These are phyloP conservation scores for Suricata suricatta DNA, from an alignment of 2,113 vertebrate species.

Conservation along the genomic window DNA sequence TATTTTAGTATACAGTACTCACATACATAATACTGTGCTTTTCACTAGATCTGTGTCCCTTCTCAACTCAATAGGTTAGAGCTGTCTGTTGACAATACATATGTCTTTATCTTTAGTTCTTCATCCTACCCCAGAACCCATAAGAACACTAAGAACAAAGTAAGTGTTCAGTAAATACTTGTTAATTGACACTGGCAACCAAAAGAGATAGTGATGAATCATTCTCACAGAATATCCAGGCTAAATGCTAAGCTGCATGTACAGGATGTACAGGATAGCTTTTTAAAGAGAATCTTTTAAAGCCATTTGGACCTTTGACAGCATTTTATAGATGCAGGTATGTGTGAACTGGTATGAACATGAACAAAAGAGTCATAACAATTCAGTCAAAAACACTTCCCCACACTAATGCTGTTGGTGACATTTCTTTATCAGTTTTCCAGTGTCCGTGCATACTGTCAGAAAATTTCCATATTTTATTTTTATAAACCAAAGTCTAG, in stretches of 20 bases:
- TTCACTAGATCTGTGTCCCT: not conserved
- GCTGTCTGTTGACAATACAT: not conserved
- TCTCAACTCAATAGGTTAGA: not conserved
- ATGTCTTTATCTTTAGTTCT: not conserved
- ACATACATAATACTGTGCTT: not conserved
- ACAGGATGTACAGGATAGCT: not conserved
- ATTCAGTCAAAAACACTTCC: not conserved
- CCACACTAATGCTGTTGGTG: not conserved
- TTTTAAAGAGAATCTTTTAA: conserved; percentile 12
- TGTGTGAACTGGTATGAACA: not conserved
- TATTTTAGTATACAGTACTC: not conserved
- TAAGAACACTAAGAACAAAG: not conserved
- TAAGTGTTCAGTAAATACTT: not conserved
- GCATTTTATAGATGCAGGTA: not conserved
- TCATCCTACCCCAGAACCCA: not conserved
- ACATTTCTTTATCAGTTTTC: not conserved
- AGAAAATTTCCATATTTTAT: not conserved
- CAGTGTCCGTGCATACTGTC: not conserved
- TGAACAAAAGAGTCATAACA: not conserved
- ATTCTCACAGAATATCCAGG: not conserved
- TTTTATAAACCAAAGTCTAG: not conserved
- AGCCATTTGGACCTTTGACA: not conserved
- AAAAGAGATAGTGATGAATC: not conserved
- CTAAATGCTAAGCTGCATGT: not conserved
- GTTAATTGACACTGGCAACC: not conserved